A percentile compares a stretch with the other conserved stretches of the same genome.
Conservation (phyloP, 2,888 invertebrate species). For the Heliconius ethilla region DNA sequence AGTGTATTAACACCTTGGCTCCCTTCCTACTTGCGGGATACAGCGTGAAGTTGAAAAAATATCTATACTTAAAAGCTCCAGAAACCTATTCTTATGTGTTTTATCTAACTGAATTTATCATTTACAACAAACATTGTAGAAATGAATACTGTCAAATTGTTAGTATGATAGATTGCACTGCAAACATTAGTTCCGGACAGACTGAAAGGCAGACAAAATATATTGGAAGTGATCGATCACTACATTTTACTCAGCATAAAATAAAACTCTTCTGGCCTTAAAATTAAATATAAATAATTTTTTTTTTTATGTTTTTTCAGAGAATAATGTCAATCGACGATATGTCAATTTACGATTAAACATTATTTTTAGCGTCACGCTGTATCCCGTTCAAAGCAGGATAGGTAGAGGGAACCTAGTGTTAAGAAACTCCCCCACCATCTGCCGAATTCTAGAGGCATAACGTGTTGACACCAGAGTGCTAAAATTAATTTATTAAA, state of each 20-base stretch:
- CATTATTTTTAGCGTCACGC: neutral
- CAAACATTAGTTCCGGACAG: neutral
- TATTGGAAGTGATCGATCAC: neutral
- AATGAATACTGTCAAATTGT: neutral
- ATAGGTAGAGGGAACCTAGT: too few relatives aligned
- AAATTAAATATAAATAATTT: neutral
- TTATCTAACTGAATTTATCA: too few relatives aligned
- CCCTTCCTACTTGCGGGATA: too few relatives aligned
- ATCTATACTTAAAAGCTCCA: neutral
- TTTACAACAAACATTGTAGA: too few relatives aligned
- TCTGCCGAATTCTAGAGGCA: too few relatives aligned
- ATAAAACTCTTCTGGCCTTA: neutral
- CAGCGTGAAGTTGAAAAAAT: neutral
- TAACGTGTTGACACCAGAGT: too few relatives aligned
- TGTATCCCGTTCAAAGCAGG: neutral
- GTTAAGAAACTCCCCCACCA: too few relatives aligned
- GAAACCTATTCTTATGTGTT: neutral
- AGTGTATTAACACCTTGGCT: too few relatives aligned
- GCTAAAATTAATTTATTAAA: too few relatives aligned
- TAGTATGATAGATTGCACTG: neutral
- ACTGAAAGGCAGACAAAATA: neutral
- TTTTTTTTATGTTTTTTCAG: neutral
- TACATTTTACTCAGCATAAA: neutral
- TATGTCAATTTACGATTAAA: too few relatives aligned
- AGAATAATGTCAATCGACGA: neutral